phyloP scores from a whole-genome alignment of 2,113 vertebrate genomes.

The Nyctibius bracteatus region DNA sequence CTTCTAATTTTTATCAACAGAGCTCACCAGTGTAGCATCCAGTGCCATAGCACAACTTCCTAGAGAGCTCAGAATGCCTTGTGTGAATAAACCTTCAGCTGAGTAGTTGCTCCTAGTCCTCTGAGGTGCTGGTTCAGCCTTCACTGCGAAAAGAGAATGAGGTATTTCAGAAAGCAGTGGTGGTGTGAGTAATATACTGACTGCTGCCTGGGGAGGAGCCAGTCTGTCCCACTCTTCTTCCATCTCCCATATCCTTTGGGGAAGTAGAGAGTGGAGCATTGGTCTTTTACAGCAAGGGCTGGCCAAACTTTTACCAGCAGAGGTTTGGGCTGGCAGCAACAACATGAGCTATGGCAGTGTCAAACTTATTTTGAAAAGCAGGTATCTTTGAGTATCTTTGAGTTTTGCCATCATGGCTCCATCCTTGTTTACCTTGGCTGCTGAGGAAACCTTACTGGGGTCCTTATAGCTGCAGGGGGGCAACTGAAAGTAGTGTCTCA shows the following conservation, averaged over 20 bases:
- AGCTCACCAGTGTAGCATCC: background rate
- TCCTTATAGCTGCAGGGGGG: background rate
- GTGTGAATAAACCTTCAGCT: background rate
- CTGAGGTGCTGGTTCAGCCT: background rate
- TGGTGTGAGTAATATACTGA: background rate
- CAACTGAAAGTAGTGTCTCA: background rate
- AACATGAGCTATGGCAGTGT: rapidly evolving
- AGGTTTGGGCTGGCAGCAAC: background rate
- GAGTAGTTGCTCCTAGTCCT: background rate
- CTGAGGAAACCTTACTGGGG: background rate
- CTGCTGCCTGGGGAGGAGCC: background rate
- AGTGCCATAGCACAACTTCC: background rate
- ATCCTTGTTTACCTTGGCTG: background rate
- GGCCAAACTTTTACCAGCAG: background rate
- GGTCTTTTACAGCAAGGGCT: background rate
- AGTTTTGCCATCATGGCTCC: background rate
- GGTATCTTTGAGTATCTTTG: background rate
- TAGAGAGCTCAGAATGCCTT: background rate
- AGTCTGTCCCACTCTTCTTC: background rate
- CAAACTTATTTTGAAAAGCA: background rate
- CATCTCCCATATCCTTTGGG: background rate
- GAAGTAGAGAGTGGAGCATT: background rate
- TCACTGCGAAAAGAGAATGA: background rate
- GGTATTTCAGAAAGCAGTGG: background rate
- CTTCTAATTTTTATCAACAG: background rate